Evolutionary conservation across 2,888 invertebrate species (phyloP).

Genomic region (Leucophenga montana): DNA sequence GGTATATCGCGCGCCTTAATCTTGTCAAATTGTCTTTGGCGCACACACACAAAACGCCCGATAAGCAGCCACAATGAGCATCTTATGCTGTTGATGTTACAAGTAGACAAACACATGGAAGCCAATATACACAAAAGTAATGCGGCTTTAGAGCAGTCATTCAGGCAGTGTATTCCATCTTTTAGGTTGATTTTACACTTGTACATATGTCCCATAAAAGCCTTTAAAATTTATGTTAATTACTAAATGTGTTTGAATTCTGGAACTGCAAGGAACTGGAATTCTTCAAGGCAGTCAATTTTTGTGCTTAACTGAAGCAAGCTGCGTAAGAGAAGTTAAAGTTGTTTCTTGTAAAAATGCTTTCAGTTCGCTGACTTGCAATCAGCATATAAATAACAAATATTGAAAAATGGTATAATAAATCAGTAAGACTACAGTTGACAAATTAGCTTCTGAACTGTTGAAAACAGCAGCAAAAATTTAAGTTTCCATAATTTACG

Average conservation of each 20-base stretch:
- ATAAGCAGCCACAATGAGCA: slow-evolving; percentile 17
- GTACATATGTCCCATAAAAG: neutral
- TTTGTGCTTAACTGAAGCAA: slow-evolving; percentile 5
- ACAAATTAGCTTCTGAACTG: too few species aligned
- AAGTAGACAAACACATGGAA: slow-evolving; percentile 23
- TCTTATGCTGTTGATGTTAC: slow-evolving; percentile 17
- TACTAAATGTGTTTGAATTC: slow-evolving; percentile 4
- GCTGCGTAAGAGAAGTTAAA: slow-evolving; percentile 15
- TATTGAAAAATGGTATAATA: too few species aligned
- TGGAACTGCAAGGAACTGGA: too few species aligned
- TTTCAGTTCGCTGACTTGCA: too few species aligned
- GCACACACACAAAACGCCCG: neutral
- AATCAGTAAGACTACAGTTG: too few species aligned
- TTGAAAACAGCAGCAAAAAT: too few species aligned
- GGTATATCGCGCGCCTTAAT: too few species aligned
- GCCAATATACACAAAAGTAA: neutral
- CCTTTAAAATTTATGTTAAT: slow-evolving; percentile 24
- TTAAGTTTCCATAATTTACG: too few species aligned
- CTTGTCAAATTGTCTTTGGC: too few species aligned
- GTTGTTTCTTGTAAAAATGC: too few species aligned
- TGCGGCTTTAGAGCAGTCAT: neutral
- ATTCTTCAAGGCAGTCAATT: slow-evolving; percentile 14
- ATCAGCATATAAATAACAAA: too few species aligned
- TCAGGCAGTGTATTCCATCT: neutral
- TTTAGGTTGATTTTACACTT: neutral